phyloP scores from a whole-genome alignment of 1,140 invertebrate species.

The Cryptotermes secundus region DNA sequence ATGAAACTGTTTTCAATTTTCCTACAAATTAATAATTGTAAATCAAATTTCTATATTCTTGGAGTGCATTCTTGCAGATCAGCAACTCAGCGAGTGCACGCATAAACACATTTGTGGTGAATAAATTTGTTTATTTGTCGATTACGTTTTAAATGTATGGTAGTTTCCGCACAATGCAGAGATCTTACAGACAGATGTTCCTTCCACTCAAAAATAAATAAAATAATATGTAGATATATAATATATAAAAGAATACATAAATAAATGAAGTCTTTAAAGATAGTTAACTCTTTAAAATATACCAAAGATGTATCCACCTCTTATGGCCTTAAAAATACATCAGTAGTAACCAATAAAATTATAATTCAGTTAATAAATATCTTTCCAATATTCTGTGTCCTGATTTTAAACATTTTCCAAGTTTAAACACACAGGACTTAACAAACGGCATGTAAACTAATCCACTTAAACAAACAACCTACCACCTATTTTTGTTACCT shows the following conservation, averaged over 20 bases:
- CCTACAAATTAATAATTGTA: background rate
- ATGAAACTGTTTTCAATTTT: background rate
- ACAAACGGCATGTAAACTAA: background rate
- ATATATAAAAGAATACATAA: conserved; percentile 22
- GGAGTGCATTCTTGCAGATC: conserved; percentile 43
- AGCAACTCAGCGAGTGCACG: conserved; percentile 25
- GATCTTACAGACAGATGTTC: conserved; percentile 16
- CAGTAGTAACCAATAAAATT: conserved; percentile 23
- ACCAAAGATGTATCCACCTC: background rate
- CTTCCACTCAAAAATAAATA: conserved; percentile 19
- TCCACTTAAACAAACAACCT: background rate
- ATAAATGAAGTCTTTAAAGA: background rate
- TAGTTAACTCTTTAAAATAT: conserved; percentile 5
- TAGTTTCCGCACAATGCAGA: conserved; percentile 7
- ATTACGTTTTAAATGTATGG: conserved; percentile 24
- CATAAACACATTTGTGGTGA: conserved; percentile 21
- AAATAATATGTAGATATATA: conserved; percentile 25
- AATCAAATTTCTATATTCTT: conserved; percentile 23
- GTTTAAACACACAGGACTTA: background rate
- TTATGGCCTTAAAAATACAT: conserved; percentile 15
- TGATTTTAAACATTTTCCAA: background rate
- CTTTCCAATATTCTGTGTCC: conserved; percentile 7
- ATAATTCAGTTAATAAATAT: conserved; percentile 22
- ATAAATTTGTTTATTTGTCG: conserved; percentile 29
- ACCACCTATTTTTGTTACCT: background rate